phyloP scores from a whole-genome alignment of 35 echinoderm and acorn worm species.

The Eucidaris tribuloides region DNA sequence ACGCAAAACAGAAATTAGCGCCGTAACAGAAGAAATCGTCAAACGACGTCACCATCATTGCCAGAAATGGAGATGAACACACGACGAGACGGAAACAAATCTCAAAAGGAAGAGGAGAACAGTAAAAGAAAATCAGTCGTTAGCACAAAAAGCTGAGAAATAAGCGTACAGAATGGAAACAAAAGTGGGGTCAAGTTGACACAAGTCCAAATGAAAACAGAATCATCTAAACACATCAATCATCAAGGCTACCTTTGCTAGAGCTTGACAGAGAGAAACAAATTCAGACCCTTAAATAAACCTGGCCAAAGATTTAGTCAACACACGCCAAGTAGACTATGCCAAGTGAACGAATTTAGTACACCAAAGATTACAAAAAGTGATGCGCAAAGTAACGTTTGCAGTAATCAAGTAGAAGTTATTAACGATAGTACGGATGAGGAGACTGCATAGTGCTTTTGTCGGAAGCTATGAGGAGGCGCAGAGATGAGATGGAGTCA shows the following conservation, averaged over 20 bases:
- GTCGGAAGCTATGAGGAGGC: neutral
- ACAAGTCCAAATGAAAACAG: neutral
- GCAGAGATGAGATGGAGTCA: neutral
- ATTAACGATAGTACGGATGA: neutral
- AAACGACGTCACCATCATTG: too few relatives aligned
- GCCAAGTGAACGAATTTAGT: neutral
- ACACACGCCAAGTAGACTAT: neutral
- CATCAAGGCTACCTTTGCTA: neutral
- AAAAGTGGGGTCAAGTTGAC: neutral
- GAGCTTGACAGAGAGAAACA: neutral
- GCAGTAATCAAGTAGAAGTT: neutral
- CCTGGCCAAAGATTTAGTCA: neutral
- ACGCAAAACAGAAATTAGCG: too few relatives aligned
- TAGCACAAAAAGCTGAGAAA: constrained; percentile 10
- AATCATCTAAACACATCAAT: neutral
- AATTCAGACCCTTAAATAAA: neutral
- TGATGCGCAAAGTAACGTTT: neutral
- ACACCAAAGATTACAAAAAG: neutral
- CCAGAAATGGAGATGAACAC: too few relatives aligned
- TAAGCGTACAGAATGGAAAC: neutral
- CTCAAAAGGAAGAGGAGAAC: neutral
- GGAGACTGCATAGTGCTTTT: constrained; percentile 7
- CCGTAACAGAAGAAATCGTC: too few relatives aligned
- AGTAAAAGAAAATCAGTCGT: neutral
- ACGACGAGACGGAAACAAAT: neutral